Evolutionary conservation across 2,797 vertebrate genomes (phyloP), one percentile per base, ranked within the genome.

Genomic region (Pseudotriccus pelzelni): DNA sequence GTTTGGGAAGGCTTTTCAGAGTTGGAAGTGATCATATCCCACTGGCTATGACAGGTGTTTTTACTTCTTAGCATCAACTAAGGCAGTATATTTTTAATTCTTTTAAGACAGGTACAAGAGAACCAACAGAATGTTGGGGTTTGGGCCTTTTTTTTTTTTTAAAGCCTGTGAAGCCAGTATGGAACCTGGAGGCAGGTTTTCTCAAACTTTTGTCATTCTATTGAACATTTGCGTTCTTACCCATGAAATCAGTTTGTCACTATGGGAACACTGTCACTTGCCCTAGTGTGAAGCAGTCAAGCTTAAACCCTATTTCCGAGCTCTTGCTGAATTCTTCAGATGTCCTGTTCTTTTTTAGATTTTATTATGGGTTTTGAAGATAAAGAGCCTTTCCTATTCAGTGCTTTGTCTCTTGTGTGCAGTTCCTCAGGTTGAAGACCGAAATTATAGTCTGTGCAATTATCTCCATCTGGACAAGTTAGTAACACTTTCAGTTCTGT

Each of bases 51-150:
- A 69, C 84, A 89, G 62, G 10, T 77, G 76, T 22, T 91, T 89
- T 91, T 82, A 22, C 39, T 39, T 70, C 25, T 36, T 90, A 20
- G 12, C 14, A 7, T 39, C 0, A 2, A 62, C 27, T 79, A 81
- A 91, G 14, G 39, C 50, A 52, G 55, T 62, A 6, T 84, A 92
- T 89, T 95, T 94, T 87, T 94, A 84, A 89, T 47, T 93, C 63
- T 79, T 84, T 91, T 66, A 74, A 87, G 72, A 34, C 20, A 20
- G 32, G 2, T 84, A 36, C 23, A 52, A 55, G 82, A 43, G 55
- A 79, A 69, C 34, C 1, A 20, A 16, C 34, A n/a, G 55, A 77
- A 28, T 4, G 1, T 32, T 68, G 75, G 34, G 6, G 24, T 86
- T 64, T 50, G 39, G 20, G 28, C 27, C 0, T 34, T 36, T 8